Evolutionary conservation across 2,888 invertebrate genomes (phyloP).

Genomic region (Parasteatoda lunata): DNA sequence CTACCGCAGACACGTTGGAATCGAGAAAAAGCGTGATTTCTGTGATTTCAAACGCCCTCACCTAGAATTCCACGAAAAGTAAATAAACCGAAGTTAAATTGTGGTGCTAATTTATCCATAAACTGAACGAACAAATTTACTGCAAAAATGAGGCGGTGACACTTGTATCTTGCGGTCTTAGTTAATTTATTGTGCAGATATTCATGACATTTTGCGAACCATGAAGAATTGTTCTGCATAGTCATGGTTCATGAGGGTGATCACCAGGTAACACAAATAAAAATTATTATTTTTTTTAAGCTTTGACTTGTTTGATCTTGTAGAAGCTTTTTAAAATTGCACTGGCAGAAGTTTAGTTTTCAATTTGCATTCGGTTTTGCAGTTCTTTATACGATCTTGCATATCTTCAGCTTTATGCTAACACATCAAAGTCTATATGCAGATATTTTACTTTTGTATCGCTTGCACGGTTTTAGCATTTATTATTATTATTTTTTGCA

Average conservation of each 20-base stretch:
- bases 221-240: not conserved
- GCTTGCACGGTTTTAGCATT: no score
- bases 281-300: no score
- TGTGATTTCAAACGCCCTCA: not conserved
- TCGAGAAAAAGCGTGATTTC: constrained; percentile 56
- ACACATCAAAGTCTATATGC: no score
- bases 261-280: constrained; percentile 36
- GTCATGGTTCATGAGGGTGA: constrained; percentile 58
- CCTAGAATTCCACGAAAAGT: constrained; percentile 32
- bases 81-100: constrained; percentile 42
- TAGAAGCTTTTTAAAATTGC: no score
- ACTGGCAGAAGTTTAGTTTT: no score
- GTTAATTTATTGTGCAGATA: not conserved
- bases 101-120: not conserved
- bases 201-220: not conserved
- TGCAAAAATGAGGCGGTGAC: not conserved
- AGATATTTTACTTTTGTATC: no score
- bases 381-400: no score
- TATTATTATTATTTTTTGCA: no score
- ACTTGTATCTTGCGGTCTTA: not conserved
- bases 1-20: constrained; percentile 66
- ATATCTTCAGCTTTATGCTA: no score
- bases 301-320: no score
- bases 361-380: no score
- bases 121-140: not conserved